Evolutionary conservation across 2,888 invertebrate genomes (phyloP), one percentile per base, ranked within the genome.

Genomic region (Coelopa pilipes): DNA sequence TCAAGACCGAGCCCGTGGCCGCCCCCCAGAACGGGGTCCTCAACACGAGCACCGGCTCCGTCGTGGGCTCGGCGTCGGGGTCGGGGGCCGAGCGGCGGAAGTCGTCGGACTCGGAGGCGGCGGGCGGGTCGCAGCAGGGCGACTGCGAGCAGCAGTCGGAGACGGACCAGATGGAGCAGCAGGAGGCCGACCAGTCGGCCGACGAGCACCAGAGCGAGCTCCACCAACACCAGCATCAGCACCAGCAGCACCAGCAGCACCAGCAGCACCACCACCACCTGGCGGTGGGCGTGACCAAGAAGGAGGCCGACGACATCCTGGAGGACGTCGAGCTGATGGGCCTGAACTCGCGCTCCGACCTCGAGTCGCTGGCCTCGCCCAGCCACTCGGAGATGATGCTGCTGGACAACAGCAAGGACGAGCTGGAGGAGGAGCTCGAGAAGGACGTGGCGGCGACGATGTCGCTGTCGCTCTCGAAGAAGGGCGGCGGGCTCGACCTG

Each of bases 401-500:
- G 74, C 79, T 85, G 68, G 89, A 90, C 80, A 90, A 90, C 81
- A 91, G 91, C 82, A 92, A 92, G 86, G 90, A 92, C 80, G 91
- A 92, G 85, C 90, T 92, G 75, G 91, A 91, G 83, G 90, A 90
- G 82, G 87, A 47, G 75, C 80, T n/a, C 76, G 81, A 24, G 89
- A 89, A 63, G 71, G 74, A 15, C 70, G 75, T 77, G 76, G 60
- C 74, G 57, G 75, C 74, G 70, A 59, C 72, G 19, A 72, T 60
- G 59, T 88, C 88, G 53, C 90, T n/a, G n/a, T n/a, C n/a, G n/a
- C n/a, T n/a, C n/a, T n/a, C 90, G 79, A 70, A 70, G 60, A 62
- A 62, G 5, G 34, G 34, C 13, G 85, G 90, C 72, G 93, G 93
- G 80, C 91, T 93, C 78, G 96, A 96, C 87, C 92, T 95, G 84